phyloP scores from a whole-genome alignment of 2,888 invertebrate species.

The Gastracanthus pulcherrimus region DNA sequence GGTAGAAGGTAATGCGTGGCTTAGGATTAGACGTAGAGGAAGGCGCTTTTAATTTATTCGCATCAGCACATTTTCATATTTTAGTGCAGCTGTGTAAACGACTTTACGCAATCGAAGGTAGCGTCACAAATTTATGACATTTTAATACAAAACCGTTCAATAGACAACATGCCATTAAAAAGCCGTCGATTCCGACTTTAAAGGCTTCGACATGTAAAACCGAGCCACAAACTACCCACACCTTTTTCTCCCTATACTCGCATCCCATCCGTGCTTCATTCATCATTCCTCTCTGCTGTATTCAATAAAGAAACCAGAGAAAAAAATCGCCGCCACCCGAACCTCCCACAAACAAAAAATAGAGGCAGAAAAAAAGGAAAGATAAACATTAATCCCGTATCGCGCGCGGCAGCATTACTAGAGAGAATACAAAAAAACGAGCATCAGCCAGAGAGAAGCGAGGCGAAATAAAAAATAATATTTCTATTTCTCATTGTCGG shows the following conservation, averaged over 20 bases:
- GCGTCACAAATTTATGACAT: too few relatives aligned
- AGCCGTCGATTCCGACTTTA: not conserved
- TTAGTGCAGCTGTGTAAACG: too few relatives aligned
- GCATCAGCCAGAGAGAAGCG: not conserved
- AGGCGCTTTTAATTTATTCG: too few relatives aligned
- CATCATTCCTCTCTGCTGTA: slow-evolving; percentile 17
- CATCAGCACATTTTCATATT: too few relatives aligned
- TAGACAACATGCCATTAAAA: too few relatives aligned
- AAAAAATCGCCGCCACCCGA: not conserved
- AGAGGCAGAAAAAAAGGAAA: not conserved
- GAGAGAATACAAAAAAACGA: not conserved
- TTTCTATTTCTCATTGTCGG: slow-evolving; percentile 37
- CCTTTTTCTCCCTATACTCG: too few relatives aligned
- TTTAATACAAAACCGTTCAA: too few relatives aligned
- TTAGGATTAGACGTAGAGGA: too few relatives aligned
- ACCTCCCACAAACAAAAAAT: too few relatives aligned
- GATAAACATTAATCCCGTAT: slow-evolving; percentile 45
- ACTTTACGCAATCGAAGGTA: too few relatives aligned
- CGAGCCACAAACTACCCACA: not conserved
- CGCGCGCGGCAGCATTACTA: not conserved
- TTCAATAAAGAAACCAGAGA: slow-evolving; percentile 8
- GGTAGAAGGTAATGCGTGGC: too few relatives aligned
- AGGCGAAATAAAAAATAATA: slow-evolving; percentile 27
- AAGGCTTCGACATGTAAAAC: not conserved
- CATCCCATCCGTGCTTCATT: not conserved